phyloP scores from a whole-genome alignment of 2,113 vertebrate species.

The Noctilio leporinus region DNA sequence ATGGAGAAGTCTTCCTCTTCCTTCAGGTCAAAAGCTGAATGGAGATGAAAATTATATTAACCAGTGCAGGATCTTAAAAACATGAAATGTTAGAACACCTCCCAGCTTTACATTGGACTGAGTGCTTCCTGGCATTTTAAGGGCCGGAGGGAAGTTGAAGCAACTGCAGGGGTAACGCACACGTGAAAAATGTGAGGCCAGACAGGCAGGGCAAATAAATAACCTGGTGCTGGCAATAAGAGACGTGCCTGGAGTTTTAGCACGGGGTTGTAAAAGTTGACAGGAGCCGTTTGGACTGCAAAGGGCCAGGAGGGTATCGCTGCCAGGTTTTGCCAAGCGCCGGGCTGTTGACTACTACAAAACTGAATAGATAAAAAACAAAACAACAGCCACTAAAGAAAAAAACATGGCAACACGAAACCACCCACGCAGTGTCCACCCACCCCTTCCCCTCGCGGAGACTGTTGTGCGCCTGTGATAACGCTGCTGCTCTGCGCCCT shows the following conservation, averaged over 20 bases:
- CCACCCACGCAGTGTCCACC: constrained; percentile 53
- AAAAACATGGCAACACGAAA: constrained; percentile 46
- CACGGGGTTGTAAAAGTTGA: constrained; percentile 56
- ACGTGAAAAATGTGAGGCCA: constrained; percentile 53
- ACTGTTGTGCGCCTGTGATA: not conserved
- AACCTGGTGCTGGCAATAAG: constrained; percentile 1
- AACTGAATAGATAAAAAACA: constrained; percentile 50
- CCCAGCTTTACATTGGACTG: not conserved
- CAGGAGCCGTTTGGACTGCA: constrained; percentile 59
- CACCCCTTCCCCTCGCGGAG: constrained; percentile 2
- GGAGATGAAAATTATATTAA: constrained; percentile 37
- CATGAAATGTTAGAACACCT: not conserved
- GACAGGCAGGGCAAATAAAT: constrained; percentile 55
- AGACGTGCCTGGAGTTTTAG: constrained; percentile 43
- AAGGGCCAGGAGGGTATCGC: constrained; percentile 54
- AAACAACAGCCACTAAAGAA: constrained; percentile 10
- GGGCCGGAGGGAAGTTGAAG: constrained; percentile 43
- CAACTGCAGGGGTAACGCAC: constrained; percentile 38
- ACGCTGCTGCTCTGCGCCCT: not conserved
- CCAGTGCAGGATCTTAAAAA: not conserved
- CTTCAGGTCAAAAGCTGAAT: constrained; percentile 38
- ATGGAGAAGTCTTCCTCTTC: constrained; percentile 42
- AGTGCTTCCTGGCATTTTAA: constrained; percentile 53
- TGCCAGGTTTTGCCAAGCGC: constrained; percentile 62
- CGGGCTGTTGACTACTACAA: constrained; percentile 43